Evolutionary conservation across 2,888 invertebrate genomes (phyloP).

Genomic region (Stenodema calcarata): DNA sequence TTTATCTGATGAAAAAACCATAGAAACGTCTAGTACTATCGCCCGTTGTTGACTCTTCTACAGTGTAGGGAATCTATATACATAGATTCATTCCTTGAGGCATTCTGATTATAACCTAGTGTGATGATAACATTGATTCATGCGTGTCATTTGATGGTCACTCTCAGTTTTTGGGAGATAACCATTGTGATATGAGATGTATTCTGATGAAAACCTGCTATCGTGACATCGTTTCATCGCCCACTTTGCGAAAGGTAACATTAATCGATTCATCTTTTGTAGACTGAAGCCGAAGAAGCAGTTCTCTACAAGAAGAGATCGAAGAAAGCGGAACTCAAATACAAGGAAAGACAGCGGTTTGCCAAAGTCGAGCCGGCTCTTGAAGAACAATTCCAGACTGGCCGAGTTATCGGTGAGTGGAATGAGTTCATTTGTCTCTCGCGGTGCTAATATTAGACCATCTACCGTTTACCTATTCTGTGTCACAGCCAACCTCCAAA

Average conservation of each 20-base stretch:
- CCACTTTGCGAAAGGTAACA: too few relatives aligned
- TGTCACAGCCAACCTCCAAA: too few relatives aligned
- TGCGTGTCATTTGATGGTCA: conserved; percentile 36
- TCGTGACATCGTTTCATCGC: background rate
- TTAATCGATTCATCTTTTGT: conserved; percentile 55
- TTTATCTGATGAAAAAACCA: background rate
- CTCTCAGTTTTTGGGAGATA: conserved; percentile 32
- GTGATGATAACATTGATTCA: conserved; percentile 30
- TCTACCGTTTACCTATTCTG: too few relatives aligned
- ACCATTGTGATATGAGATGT: too few relatives aligned
- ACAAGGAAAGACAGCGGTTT: conserved; percentile 87
- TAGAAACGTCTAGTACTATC: too few relatives aligned
- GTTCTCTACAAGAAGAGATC: conserved; percentile 92
- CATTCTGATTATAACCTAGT: too few relatives aligned
- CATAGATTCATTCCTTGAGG: too few relatives aligned
- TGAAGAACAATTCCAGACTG: conserved; percentile 97
- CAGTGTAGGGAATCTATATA: too few relatives aligned
- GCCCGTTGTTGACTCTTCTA: too few relatives aligned
- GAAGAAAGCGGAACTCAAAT: conserved; percentile 91
- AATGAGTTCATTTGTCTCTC: too few relatives aligned
- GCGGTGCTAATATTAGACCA: too few relatives aligned
- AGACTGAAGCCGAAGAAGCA: conserved; percentile 94
- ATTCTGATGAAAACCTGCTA: background rate
- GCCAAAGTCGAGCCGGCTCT: conserved; percentile 93
- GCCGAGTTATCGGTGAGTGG: conserved; percentile 86